phyloP scores from a whole-genome alignment of 1,140 invertebrate genomes.

The Schlechtendalia chinensis region DNA sequence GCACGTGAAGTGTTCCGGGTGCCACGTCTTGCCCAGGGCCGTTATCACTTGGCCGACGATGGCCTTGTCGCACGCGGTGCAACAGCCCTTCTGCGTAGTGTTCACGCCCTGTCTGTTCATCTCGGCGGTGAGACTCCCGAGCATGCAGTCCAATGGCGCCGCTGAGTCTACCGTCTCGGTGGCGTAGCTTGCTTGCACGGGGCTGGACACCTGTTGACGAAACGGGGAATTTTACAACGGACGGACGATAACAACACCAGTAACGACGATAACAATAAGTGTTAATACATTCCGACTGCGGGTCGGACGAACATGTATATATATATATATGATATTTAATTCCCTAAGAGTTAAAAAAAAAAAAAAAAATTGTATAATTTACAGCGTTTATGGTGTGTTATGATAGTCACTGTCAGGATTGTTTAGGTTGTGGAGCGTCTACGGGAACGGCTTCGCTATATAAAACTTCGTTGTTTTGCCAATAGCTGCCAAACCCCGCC shows the following conservation, averaged over 20 bases:
- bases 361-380: not conserved
- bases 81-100: slow-evolving; percentile 96
- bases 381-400: not conserved
- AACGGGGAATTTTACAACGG: too few species aligned
- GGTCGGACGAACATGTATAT: too few species aligned
- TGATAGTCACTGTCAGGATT: slow-evolving; percentile 20
- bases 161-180: slow-evolving; percentile 55
- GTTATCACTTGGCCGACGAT: slow-evolving; percentile 97
- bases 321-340: too few species aligned
- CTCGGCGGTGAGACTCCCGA: slow-evolving; percentile 87
- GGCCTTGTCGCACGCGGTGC: slow-evolving; percentile 95
- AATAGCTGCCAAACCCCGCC: slow-evolving; percentile 42
- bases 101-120: slow-evolving; percentile 96
- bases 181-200: slow-evolving; percentile 15
- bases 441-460: not conserved
- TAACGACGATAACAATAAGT: too few species aligned
- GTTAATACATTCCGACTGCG: too few species aligned
- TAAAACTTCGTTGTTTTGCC: slow-evolving; percentile 28
- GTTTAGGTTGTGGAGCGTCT: slow-evolving; percentile 34
- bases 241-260: too few species aligned
- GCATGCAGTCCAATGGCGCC: slow-evolving; percentile 85
- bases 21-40: slow-evolving; percentile 98
- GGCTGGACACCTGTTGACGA: slow-evolving; percentile 2
- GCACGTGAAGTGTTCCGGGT: slow-evolving; percentile 98
- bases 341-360: too few species aligned